Conservation (phyloP, 2,888 invertebrate genomes). For the Cryptocheilus praepositus region DNA sequence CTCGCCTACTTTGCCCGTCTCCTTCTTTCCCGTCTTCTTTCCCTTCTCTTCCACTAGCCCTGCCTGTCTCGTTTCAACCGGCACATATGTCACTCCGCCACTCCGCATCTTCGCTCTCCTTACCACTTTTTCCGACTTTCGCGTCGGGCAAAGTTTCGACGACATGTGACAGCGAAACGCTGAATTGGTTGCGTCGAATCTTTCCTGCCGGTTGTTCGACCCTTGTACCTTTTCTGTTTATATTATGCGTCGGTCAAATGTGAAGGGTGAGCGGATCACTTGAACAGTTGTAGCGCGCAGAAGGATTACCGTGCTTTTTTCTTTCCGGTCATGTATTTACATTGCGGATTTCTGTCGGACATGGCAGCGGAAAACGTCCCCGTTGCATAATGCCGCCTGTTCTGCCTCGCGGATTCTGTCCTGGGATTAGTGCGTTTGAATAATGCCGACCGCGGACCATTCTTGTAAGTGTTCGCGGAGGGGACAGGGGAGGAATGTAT, state of each 20-base stretch:
- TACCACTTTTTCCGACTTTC: no score
- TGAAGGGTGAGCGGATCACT: slow-evolving; percentile 1
- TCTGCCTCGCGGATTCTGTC: not conserved
- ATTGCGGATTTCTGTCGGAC: slow-evolving; percentile 7
- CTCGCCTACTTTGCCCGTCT: slow-evolving; percentile 22
- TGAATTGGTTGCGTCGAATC: slow-evolving; percentile 8
- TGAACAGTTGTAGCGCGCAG: not conserved
- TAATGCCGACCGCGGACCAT: not conserved
- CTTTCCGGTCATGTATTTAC: not conserved
- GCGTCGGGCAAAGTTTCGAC: slow-evolving; percentile 8
- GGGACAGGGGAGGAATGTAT: no score
- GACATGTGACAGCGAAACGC: slow-evolving; percentile 24
- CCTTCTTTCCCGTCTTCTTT: not conserved
- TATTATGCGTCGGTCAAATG: not conserved
- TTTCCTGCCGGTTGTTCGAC: slow-evolving; percentile 20
- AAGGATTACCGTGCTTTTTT: not conserved
- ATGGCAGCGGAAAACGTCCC: not conserved
- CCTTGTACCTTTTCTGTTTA: not conserved
- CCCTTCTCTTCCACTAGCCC: slow-evolving; percentile 17
- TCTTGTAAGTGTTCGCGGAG: no score
- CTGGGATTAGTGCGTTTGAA: slow-evolving; percentile 6
- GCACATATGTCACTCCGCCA: not conserved
- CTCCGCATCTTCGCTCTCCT: slow-evolving; percentile 2
- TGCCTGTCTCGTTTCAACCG: slow-evolving; percentile 9
- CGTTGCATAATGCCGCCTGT: slow-evolving; percentile 1